phyloP scores from a whole-genome alignment of 1,140 invertebrate species.

The Hestina assimilis region DNA sequence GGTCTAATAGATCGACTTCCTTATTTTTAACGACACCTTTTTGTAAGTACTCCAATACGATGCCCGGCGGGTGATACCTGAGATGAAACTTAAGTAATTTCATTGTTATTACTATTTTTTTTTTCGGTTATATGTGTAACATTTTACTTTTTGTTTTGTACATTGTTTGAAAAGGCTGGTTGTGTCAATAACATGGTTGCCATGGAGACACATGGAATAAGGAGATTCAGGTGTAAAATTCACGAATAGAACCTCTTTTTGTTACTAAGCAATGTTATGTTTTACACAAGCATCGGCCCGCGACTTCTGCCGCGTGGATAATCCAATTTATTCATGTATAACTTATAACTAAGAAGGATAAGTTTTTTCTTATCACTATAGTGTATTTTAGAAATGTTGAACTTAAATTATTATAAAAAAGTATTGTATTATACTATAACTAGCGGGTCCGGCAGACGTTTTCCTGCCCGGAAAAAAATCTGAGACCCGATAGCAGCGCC shows the following conservation, averaged over 20 bases:
- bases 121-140: background rate
- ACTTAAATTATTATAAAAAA: no score
- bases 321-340: no score
- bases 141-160: constrained; percentile 18
- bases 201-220: constrained; percentile 32
- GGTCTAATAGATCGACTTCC: constrained; percentile 82
- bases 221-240: background rate
- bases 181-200: constrained; percentile 63
- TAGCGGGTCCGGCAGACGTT: no score
- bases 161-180: constrained; percentile 38
- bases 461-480: no score
- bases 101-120: constrained; percentile 67
- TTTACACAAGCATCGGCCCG: no score
- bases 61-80: constrained; percentile 84
- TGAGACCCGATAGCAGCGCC: no score
- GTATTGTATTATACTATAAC: no score
- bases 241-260: background rate
- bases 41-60: constrained; percentile 80
- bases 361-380: no score
- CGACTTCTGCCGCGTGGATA: no score
- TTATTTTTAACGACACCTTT: constrained; percentile 79
- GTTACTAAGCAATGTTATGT: background rate
- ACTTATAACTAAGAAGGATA: no score
- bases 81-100: constrained; percentile 83
- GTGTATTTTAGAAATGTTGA: no score